Evolutionary conservation across 53 echinoderm and acorn worm genomes (phyloP).

Genomic region (Arbacia lixula): DNA sequence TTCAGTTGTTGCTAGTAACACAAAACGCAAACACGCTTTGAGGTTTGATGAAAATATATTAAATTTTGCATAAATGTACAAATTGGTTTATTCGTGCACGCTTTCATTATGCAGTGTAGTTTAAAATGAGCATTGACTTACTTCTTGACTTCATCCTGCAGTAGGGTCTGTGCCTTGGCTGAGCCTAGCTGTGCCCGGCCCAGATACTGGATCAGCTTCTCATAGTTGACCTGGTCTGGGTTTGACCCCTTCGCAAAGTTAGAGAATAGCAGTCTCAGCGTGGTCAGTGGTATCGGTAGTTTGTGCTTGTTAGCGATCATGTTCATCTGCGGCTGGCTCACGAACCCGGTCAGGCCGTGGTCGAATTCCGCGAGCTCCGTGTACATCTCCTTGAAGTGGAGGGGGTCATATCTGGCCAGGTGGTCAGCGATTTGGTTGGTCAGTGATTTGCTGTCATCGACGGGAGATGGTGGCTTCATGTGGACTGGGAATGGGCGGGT

Average conservation of each 20-base stretch:
- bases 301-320: conserved; percentile 83
- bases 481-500: conserved; percentile 47
- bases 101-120: background rate
- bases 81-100: background rate
- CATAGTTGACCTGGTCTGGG: conserved; percentile 88
- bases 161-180: conserved; percentile 85
- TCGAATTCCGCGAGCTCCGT: conserved; percentile 90
- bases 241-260: conserved; percentile 88
- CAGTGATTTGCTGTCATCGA: conserved; percentile 10
- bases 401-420: conserved; percentile 75
- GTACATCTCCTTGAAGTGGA: conserved; percentile 94
- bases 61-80: too few relatives aligned
- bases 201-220: conserved; percentile 94
- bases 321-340: conserved; percentile 87
- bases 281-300: conserved; percentile 75
- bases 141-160: conserved; percentile 91
- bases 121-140: too few relatives aligned
- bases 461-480: conserved; percentile 7
- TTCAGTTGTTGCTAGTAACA: too few relatives aligned
- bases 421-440: conserved; percentile 57
- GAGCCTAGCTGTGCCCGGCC: conserved; percentile 93
- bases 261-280: conserved; percentile 80
- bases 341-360: conserved; percentile 76
- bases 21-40: background rate
- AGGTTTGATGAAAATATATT: background rate